Conservation (phyloP, 1,140 invertebrate genomes). For the Drosophila carrolli region DNA sequence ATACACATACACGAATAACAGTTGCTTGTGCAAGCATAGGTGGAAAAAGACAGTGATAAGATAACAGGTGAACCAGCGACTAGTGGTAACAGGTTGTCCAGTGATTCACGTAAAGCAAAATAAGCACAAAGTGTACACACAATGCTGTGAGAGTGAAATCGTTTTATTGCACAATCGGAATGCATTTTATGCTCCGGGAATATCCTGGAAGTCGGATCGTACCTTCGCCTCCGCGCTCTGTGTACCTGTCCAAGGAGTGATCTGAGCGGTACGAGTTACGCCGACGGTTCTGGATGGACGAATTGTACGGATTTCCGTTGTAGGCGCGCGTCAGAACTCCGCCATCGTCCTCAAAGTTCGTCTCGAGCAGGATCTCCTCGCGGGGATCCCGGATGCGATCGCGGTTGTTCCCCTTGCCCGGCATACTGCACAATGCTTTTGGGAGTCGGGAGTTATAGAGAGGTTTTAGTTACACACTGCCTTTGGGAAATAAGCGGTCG, state of each 20-base stretch:
- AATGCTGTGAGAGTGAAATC: constrained; percentile 7
- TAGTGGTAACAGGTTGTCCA: constrained; percentile 21
- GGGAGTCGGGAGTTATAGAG: constrained; percentile 8
- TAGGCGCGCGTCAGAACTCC: constrained; percentile 81
- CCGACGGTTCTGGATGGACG: constrained; percentile 64
- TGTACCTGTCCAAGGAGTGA: constrained; percentile 82
- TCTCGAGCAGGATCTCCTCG: constrained; percentile 83
- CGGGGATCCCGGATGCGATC: constrained; percentile 81
- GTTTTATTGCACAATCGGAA: constrained; percentile 2
- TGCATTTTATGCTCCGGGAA: constrained; percentile 12
- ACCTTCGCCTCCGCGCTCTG: constrained; percentile 80
- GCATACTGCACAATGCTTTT: constrained; percentile 60
- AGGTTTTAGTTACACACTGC: constrained; percentile 19
- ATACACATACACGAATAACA: constrained; percentile 2
- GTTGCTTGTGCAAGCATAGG: constrained; percentile 36
- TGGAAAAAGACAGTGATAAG: constrained; percentile 49
- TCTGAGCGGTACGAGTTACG: constrained; percentile 77
- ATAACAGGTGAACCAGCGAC: constrained; percentile 40
- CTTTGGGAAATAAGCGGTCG: not conserved
- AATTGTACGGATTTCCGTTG: constrained; percentile 76
- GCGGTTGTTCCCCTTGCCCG: constrained; percentile 64
- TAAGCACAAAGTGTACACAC: constrained; percentile 18
- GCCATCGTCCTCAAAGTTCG: constrained; percentile 84
- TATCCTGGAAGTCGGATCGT: constrained; percentile 33
- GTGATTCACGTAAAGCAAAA: constrained; percentile 49